These are phyloP conservation scores for Hesperia comma DNA, from an alignment of 2,888 invertebrate species.

Conservation along the genomic window DNA sequence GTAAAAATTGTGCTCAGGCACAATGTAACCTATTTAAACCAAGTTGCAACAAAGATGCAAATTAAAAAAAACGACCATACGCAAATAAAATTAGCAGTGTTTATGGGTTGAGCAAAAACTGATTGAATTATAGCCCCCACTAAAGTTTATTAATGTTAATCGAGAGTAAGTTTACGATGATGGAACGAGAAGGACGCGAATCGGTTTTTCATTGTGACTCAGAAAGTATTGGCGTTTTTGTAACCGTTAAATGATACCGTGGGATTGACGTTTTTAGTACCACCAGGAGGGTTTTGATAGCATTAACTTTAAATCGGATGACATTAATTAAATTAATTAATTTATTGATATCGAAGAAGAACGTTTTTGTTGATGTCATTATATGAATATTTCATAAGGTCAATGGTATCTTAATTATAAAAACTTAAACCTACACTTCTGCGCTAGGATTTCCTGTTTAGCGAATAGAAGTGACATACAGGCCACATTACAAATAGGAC, in stretches of 20 bases:
- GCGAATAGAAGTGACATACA: too few species aligned
- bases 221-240: constrained; percentile 32
- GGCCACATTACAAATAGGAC: too few species aligned
- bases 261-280: constrained; percentile 25
- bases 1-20: too few species aligned
- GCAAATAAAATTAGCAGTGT: constrained; percentile 39
- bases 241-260: constrained; percentile 13
- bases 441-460: too few species aligned
- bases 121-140: constrained; percentile 43
- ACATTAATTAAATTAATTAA: constrained; percentile 6
- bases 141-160: constrained; percentile 59
- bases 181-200: constrained; percentile 35
- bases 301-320: constrained; percentile 7
- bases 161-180: constrained; percentile 49
- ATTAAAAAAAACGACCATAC: constrained; percentile 21
- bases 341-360: background rate
- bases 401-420: background rate
- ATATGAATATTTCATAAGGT: background rate
- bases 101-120: constrained; percentile 41
- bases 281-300: background rate
- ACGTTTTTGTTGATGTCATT: background rate
- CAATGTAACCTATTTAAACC: constrained; percentile 1
- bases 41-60: constrained; percentile 2
- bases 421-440: too few species aligned
- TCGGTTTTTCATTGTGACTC: constrained; percentile 34